Evolutionary conservation across 2,113 vertebrate genomes (phyloP).

Genomic region (Tylochromis polylepis): DNA sequence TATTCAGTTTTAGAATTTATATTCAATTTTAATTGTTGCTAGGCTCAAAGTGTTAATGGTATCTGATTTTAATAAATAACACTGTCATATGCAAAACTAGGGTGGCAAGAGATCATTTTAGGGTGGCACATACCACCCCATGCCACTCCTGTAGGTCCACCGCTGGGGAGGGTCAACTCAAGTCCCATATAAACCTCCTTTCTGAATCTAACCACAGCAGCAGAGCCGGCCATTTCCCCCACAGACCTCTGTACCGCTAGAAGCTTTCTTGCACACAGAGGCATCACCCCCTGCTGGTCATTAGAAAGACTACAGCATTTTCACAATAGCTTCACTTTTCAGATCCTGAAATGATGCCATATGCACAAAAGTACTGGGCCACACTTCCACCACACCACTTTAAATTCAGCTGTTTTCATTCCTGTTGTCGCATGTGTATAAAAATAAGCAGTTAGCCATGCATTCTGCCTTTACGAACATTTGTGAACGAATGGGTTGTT

Average conservation of each 20-base stretch:
- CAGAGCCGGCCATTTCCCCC: too few relatives aligned
- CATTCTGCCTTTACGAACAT: fast-evolving
- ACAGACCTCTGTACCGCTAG: fast-evolving
- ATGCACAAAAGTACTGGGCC: neutral
- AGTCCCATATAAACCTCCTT: too few relatives aligned
- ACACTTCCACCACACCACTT: fast-evolving
- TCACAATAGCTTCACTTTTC: neutral
- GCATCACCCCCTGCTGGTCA: neutral
- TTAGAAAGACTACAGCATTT: neutral
- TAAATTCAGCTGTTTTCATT: neutral
- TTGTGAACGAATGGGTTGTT: neutral
- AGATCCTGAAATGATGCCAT: neutral
- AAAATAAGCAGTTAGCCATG: neutral
- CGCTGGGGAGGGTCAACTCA: too few relatives aligned
- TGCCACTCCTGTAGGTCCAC: too few relatives aligned
- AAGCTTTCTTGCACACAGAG: neutral
- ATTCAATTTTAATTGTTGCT: too few relatives aligned
- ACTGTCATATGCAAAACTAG: too few relatives aligned
- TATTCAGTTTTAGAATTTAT: too few relatives aligned
- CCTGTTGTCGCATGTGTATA: neutral
- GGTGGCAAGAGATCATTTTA: too few relatives aligned
- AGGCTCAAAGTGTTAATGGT: too few relatives aligned
- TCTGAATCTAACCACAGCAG: too few relatives aligned
- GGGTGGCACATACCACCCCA: too few relatives aligned
- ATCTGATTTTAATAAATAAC: too few relatives aligned